A percentile compares a stretch with the other conserved stretches of the same genome.
Evolutionary conservation across 2,113 vertebrate species (phyloP).

Genomic region (Sclerurus mexicanus): DNA sequence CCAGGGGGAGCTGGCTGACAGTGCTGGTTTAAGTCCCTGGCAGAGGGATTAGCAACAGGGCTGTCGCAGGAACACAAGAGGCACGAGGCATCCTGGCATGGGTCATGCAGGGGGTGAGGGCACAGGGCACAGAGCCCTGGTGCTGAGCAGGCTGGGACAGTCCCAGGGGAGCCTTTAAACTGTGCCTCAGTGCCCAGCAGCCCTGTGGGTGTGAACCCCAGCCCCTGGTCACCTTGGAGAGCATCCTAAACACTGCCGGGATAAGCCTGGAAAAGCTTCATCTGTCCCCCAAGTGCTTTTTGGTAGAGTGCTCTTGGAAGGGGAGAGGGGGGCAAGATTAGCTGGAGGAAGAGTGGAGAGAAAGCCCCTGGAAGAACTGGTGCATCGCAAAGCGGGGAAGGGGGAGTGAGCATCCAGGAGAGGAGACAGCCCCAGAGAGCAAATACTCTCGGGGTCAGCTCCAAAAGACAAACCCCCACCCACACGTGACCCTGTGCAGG

Average conservation of each 20-base stretch:
- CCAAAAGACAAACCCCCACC: neutral
- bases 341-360: neutral
- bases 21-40: neutral
- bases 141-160: neutral
- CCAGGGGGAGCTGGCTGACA: neutral
- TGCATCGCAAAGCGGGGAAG: neutral
- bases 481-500: neutral
- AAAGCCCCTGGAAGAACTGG: neutral
- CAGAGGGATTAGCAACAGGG: neutral
- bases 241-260: neutral
- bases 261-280: neutral
- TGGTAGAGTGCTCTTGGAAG: neutral
- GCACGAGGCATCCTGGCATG: neutral
- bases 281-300: neutral
- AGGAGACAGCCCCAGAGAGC: neutral
- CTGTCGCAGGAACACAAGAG: neutral
- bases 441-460: neutral
- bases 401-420: neutral
- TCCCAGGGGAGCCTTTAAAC: neutral
- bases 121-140: neutral
- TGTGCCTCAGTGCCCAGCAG: rapidly evolving
- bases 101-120: neutral
- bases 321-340: too few species aligned
- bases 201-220: neutral
- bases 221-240: neutral